phyloP scores from a whole-genome alignment of 2,113 vertebrate genomes.

The Bambusicola thoracicus region DNA sequence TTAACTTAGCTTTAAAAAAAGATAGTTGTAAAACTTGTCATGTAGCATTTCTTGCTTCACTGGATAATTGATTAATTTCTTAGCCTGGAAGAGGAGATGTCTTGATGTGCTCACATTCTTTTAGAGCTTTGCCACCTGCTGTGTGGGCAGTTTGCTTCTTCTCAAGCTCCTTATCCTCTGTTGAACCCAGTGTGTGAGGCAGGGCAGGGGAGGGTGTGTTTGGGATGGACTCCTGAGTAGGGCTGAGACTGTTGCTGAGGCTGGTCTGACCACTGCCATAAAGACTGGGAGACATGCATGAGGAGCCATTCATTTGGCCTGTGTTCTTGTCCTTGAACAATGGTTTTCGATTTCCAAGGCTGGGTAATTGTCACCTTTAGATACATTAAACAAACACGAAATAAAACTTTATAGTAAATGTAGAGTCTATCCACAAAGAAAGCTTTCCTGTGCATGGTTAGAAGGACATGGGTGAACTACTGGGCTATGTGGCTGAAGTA shows the following conservation, averaged over 20 bases:
- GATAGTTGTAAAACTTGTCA: neutral
- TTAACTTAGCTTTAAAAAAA: neutral
- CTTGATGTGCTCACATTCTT: neutral
- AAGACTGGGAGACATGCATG: neutral
- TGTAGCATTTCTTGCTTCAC: neutral
- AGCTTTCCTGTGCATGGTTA: neutral
- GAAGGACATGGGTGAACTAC: neutral
- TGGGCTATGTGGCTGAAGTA: neutral
- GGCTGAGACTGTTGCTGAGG: neutral
- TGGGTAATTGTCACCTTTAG: neutral
- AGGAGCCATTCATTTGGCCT: neutral
- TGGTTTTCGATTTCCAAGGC: neutral
- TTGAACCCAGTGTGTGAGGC: accelerated
- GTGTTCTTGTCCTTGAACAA: neutral
- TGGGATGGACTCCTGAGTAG: neutral
- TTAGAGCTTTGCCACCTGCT: neutral
- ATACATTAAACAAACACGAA: neutral
- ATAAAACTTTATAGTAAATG: neutral
- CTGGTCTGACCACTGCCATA: neutral
- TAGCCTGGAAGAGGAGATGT: neutral
- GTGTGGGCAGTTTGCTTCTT: neutral
- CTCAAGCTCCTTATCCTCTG: neutral
- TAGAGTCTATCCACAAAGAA: neutral
- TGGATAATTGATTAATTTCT: neutral
- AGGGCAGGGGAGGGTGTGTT: neutral